phyloP scores from a whole-genome alignment of 2,797 vertebrate species.

The Valencia hispanica region DNA sequence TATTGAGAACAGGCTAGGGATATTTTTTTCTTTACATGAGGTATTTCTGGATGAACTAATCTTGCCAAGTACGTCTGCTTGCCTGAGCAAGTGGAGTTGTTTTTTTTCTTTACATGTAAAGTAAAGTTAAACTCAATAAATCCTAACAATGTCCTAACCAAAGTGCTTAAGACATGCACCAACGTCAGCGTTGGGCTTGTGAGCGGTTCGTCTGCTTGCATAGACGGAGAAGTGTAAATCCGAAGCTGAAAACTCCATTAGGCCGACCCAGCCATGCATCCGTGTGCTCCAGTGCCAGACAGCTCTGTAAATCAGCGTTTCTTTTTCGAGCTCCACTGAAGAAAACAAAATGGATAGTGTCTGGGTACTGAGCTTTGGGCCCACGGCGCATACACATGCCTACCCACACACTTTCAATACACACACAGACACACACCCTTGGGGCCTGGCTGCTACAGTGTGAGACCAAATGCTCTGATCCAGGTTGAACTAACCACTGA shows the following conservation, averaged over 20 bases:
- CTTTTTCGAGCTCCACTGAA: slow-evolving; percentile 68
- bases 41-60: slow-evolving; percentile 1
- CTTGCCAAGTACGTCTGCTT: background rate
- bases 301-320: slow-evolving; percentile 77
- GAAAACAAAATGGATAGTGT: slow-evolving; percentile 76
- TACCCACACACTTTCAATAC: slow-evolving; percentile 20
- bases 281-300: slow-evolving; percentile 71
- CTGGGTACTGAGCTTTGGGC: slow-evolving; percentile 59
- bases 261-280: slow-evolving; percentile 73
- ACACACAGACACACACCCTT: slow-evolving; percentile 40
- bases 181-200: slow-evolving; percentile 35
- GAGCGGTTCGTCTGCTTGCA: slow-evolving; percentile 36
- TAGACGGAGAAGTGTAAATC: slow-evolving; percentile 74
- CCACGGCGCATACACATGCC: slow-evolving; percentile 48
- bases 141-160: slow-evolving; percentile 6
- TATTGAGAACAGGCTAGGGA: too few species aligned
- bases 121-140: slow-evolving; percentile 4
- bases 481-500: slow-evolving; percentile 75
- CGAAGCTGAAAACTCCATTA: slow-evolving; percentile 80
- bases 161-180: slow-evolving; percentile 28
- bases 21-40: background rate
- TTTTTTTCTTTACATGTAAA: background rate
- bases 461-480: slow-evolving; percentile 77
- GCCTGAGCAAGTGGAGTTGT: background rate
- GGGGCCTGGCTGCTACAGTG: slow-evolving; percentile 66